Evolutionary conservation across 2,113 vertebrate genomes (phyloP).

Genomic region (Cyrtonyx montezumae): DNA sequence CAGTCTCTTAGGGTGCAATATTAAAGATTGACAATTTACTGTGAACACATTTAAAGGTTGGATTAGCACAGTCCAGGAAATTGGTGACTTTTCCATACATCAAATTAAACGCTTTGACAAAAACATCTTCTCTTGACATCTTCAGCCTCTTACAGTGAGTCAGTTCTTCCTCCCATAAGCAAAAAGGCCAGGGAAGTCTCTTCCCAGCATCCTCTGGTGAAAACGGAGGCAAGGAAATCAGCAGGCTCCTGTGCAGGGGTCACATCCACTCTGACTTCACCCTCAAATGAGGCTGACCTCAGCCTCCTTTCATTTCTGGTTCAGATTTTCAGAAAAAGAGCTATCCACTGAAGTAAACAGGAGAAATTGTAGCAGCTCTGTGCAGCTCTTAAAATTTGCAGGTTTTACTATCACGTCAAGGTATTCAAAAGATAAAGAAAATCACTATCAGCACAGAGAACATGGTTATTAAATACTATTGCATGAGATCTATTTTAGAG

Average conservation of each 20-base stretch:
- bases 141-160: background rate
- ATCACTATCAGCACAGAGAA: background rate
- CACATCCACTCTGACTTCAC: background rate
- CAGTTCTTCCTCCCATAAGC: background rate
- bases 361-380: background rate
- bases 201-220: background rate
- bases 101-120: background rate
- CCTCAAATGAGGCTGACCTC: background rate
- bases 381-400: background rate
- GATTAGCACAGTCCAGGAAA: background rate
- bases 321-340: background rate
- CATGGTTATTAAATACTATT: background rate
- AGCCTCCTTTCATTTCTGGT: background rate
- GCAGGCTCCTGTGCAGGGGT: background rate
- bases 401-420: background rate
- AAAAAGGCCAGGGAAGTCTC: background rate
- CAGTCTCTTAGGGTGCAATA: background rate
- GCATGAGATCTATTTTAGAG: background rate
- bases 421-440: rapidly evolving
- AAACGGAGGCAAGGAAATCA: background rate
- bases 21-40: background rate
- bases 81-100: background rate
- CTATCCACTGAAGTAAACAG: background rate
- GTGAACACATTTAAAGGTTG: background rate
- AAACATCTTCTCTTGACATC: background rate